A percentile compares a stretch with the other conserved stretches of the same genome.
Conservation (phyloP, 2,113 vertebrate genomes). For the Trichomycterus rosablanca region DNA sequence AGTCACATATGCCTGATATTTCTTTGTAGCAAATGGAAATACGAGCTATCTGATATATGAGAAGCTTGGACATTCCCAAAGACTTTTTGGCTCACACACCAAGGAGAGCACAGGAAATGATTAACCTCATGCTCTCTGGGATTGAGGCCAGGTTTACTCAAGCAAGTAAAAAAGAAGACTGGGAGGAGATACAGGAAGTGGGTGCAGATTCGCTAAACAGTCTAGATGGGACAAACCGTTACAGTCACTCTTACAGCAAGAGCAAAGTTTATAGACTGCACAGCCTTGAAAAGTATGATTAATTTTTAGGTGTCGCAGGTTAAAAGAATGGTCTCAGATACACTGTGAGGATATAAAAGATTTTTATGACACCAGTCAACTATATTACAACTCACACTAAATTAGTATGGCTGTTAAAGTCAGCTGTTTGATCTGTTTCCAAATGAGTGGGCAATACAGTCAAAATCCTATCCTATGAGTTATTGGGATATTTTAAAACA, state of each 20-base stretch:
- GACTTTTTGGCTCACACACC: slow-evolving; percentile 11
- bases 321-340: no score
- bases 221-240: not conserved
- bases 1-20: not conserved
- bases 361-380: no score
- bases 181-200: slow-evolving; percentile 17
- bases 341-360: no score
- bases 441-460: no score
- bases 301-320: no score
- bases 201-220: slow-evolving; percentile 29
- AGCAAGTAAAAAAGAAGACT: not conserved
- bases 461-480: no score
- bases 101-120: slow-evolving; percentile 39
- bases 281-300: not conserved
- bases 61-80: slow-evolving; percentile 22
- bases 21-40: no score
- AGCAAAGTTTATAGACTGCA: not conserved
- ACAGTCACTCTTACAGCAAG: not conserved
- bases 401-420: no score
- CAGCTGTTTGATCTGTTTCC: no score
- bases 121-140: slow-evolving; percentile 35
- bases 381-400: no score
- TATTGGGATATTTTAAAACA: no score
- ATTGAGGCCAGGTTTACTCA: slow-evolving; percentile 18
- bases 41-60: slow-evolving; percentile 16